Base-by-base conservation (phyloP, 2,113 vertebrate species). In the Athene cunicularia region DNA sequence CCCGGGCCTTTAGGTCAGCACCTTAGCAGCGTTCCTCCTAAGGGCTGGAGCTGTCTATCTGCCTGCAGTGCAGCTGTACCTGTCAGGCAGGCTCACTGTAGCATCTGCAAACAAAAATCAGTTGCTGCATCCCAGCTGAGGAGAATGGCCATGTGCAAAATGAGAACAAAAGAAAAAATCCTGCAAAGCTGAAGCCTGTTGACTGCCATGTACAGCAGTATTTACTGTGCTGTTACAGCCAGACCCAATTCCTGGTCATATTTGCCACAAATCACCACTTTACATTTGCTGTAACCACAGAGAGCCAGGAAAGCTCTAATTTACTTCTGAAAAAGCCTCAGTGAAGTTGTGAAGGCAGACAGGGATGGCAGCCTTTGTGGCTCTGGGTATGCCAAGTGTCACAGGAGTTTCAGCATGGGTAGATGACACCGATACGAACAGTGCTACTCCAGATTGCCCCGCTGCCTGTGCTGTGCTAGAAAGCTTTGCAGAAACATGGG, bases 11-110 rank as follows among this genome's bases (percentile, higher is more conserved):
- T 2, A 35, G 33, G n/a, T 60, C 45, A 41, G 28, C 21, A 22
- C 66, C 17, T 23, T 7, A 18, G 1, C 27, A 43, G 32, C 0
- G 0, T 10, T 50, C 53, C 27, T n/a, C 2, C 1, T 0, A 1
- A 22, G 72, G 37, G 64, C 37, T 56, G 72, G 82, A 21, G 26
- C n/a, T 37, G 21, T 3, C 39, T 22, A 9, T 45, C 52, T 12
- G 53, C 60, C 53, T 26, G 33, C 18, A 2, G 3, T 14, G 3
- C 50, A 6, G 26, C 12, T 6, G 6, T 19, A 18, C 73, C 88
- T 28, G 41, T 66, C 63, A 23, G 2, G 19, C 6, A 8, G 64
- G 45, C n/a, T 45, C 26, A 1, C 41, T 23, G 47, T 0, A 20
- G n/a, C 27, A 39, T 21, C 63, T 32, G 35, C 75, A 55, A 43